Percentiles rank a stretch among this genome's conserved stretches.
phyloP scores from a whole-genome alignment of 92 coral and sea anemone species.

The Actinernus sp. region DNA sequence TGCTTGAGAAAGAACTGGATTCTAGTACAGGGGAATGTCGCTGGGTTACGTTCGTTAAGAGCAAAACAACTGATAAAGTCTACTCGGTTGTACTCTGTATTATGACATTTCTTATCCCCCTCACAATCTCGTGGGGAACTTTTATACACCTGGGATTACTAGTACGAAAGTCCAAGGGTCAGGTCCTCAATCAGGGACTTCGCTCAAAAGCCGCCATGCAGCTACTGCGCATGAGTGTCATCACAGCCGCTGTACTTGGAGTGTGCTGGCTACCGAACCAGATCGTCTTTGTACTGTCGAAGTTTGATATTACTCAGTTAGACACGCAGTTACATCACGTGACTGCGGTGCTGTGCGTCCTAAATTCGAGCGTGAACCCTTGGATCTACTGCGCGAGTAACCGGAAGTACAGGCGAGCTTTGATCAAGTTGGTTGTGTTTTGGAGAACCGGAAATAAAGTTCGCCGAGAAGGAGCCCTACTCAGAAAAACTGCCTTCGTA shows the following conservation, averaged over 20 bases:
- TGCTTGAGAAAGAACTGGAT: slow-evolving; percentile 63
- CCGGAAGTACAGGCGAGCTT: slow-evolving; percentile 53
- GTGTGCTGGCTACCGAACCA: slow-evolving; percentile 92
- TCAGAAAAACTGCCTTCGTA: no score
- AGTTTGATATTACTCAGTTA: slow-evolving; percentile 35
- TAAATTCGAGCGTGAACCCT: slow-evolving; percentile 78
- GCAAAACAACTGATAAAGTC: not conserved
- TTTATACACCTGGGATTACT: slow-evolving; percentile 55
- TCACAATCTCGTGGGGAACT: slow-evolving; percentile 64
- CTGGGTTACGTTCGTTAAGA: slow-evolving; percentile 28
- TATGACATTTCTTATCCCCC: slow-evolving; percentile 74
- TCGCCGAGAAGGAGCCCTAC: no score
- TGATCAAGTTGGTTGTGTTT: no score
- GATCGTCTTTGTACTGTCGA: slow-evolving; percentile 60
- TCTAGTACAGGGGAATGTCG: slow-evolving; percentile 20
- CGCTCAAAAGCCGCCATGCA: slow-evolving; percentile 19
- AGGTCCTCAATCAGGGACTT: slow-evolving; percentile 26
- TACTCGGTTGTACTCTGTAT: slow-evolving; percentile 22
- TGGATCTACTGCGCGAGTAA: slow-evolving; percentile 72
- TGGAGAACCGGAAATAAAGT: no score
- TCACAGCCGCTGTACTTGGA: slow-evolving; percentile 67
- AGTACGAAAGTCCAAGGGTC: slow-evolving; percentile 38
- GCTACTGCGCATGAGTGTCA: slow-evolving; percentile 66
- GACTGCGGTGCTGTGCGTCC: slow-evolving; percentile 73
- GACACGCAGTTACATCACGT: slow-evolving; percentile 72